phyloP scores from a whole-genome alignment of 2,888 invertebrate genomes.

The Tetheella fluctuosa region DNA sequence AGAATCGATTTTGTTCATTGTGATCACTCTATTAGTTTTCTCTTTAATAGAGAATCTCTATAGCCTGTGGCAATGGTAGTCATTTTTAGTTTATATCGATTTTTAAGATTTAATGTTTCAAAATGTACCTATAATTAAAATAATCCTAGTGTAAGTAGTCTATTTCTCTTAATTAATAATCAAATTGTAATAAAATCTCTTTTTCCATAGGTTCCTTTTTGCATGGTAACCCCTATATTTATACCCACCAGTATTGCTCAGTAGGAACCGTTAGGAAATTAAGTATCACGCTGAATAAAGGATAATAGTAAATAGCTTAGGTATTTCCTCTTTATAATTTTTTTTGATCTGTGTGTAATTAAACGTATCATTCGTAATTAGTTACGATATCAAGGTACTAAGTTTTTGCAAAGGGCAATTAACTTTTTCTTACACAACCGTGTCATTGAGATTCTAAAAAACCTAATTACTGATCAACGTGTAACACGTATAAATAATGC shows the following conservation, averaged over 20 bases:
- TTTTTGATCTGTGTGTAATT: not conserved
- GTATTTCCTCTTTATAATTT: not conserved
- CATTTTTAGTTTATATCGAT: not conserved
- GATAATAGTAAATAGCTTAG: not conserved
- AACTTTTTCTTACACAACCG: conserved; percentile 26
- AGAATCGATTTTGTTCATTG: conserved; percentile 43
- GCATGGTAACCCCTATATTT: too few species aligned
- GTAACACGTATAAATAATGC: conserved; percentile 7
- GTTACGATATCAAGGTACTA: conserved; percentile 8
- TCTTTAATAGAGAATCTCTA: conserved; percentile 17
- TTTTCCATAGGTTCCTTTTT: not conserved
- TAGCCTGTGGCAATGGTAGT: not conserved
- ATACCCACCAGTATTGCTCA: too few species aligned
- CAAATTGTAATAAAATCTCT: too few species aligned
- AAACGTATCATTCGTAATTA: not conserved
- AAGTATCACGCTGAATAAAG: not conserved
- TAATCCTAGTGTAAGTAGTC: too few species aligned
- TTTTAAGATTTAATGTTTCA: not conserved
- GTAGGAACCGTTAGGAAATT: too few species aligned
- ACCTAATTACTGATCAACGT: conserved; percentile 27
- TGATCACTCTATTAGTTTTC: conserved; percentile 49
- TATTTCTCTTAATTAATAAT: too few species aligned
- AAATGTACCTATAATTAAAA: too few species aligned
- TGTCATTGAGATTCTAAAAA: conserved; percentile 26
- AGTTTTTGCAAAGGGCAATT: conserved; percentile 25